Conservation (phyloP, 2,888 invertebrate species). For the Listrodromus nycthemerus region DNA sequence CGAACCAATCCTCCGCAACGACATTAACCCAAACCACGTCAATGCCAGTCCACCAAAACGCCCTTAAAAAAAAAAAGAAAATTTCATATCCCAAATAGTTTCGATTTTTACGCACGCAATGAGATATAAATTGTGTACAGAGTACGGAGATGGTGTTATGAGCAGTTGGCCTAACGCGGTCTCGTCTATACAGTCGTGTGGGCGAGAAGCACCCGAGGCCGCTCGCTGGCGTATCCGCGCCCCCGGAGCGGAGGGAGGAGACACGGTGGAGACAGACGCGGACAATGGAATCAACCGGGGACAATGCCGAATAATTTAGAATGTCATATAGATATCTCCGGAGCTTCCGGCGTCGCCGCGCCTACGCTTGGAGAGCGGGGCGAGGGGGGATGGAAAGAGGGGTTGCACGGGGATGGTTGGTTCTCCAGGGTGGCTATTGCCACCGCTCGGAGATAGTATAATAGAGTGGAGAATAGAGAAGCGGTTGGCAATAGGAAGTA, state of each 20-base stretch:
- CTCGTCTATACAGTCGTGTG: not conserved
- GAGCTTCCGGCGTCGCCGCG: slow-evolving; percentile 76
- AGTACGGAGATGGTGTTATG: not conserved
- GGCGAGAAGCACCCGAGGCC: no score
- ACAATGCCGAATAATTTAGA: slow-evolving; percentile 84
- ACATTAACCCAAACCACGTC: no score
- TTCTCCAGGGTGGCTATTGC: slow-evolving; percentile 21
- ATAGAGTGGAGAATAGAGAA: slow-evolving; percentile 82
- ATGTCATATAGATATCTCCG: slow-evolving; percentile 82
- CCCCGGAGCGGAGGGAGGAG: slow-evolving; percentile 50
- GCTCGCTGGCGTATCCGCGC: slow-evolving; percentile 24
- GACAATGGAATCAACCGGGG: slow-evolving; percentile 83
- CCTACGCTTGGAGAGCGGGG: slow-evolving; percentile 54
- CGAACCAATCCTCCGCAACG: no score
- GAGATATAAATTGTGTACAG: slow-evolving; percentile 7
- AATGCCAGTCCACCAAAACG: no score
- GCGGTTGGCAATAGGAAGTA: slow-evolving; percentile 81
- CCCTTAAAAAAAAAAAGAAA: no score
- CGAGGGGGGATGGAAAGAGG: no score
- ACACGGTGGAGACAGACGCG: slow-evolving; percentile 83
- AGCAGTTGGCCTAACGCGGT: slow-evolving; percentile 1
- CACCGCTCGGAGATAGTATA: slow-evolving; percentile 75
- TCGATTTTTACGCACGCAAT: not conserved
- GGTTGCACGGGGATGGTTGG: no score
- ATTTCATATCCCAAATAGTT: not conserved